phyloP scores from a whole-genome alignment of 2,888 invertebrate species.

The Steinernema hermaphroditum region DNA sequence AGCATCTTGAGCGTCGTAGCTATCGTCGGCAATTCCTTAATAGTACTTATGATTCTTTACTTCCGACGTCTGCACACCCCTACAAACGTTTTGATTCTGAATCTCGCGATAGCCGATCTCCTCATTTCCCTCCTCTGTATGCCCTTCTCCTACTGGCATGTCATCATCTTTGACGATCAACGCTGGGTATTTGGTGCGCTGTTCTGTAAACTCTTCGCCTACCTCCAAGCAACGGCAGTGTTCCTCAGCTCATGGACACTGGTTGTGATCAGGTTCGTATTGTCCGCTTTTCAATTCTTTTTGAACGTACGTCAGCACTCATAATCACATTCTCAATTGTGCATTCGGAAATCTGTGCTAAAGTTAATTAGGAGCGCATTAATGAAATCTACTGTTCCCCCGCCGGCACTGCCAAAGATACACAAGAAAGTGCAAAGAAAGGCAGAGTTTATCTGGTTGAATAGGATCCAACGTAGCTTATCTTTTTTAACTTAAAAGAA shows the following conservation, averaged over 20 bases:
- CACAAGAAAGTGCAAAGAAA: not conserved
- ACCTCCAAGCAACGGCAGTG: conserved; percentile 68
- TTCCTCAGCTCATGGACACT: conserved; percentile 69
- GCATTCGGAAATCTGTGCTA: not conserved
- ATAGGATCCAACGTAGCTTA: too few relatives aligned
- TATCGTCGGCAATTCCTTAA: conserved; percentile 61
- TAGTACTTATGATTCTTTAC: conserved; percentile 60
- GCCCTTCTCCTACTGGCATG: conserved; percentile 69
- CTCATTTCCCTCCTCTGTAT: conserved; percentile 69
- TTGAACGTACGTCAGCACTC: too few relatives aligned
- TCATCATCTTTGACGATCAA: conserved; percentile 67
- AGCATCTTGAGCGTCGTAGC: conserved; percentile 55
- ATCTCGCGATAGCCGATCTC: conserved; percentile 68
- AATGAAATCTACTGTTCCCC: not conserved
- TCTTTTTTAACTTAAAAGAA: too few relatives aligned
- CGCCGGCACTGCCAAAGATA: not conserved
- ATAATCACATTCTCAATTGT: conserved; percentile 12
- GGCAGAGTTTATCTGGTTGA: too few relatives aligned
- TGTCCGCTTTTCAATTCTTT: conserved; percentile 33
- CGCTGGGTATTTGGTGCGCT: conserved; percentile 69
- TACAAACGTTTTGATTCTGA: conserved; percentile 69
- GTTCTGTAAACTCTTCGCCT: conserved; percentile 68
- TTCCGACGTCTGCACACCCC: conserved; percentile 66
- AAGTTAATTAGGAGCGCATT: conserved; percentile 20
- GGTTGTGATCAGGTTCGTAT: conserved; percentile 67